Conservation (phyloP, 1,140 invertebrate genomes). For the Cotesia vestalis region DNA sequence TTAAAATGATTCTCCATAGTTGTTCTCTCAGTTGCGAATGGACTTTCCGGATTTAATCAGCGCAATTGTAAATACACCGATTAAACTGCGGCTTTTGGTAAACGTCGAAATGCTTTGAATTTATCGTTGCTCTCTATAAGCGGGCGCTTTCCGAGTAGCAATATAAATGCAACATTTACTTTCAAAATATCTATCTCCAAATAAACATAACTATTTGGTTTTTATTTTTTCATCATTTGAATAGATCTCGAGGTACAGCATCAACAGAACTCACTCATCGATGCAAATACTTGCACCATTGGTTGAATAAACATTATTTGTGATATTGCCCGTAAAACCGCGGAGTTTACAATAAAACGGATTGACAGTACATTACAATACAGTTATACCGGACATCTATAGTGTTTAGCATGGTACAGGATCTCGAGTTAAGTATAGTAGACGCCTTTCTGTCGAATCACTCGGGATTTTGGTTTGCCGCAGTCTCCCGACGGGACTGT, state of each 20-base stretch:
- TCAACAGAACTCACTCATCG: slow-evolving; percentile 7
- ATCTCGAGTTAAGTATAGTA: not conserved
- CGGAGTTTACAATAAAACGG: not conserved
- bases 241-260: slow-evolving; percentile 3
- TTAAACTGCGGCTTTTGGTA: slow-evolving; percentile 35
- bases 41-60: slow-evolving; percentile 35
- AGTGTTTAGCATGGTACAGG: not conserved
- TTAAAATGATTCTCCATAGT: not conserved
- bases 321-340: slow-evolving; percentile 14
- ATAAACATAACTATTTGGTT: not conserved
- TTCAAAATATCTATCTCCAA: not conserved
- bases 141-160: not conserved
- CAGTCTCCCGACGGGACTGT: slow-evolving; percentile 15
- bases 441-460: slow-evolving; percentile 10
- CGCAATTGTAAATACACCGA: slow-evolving; percentile 32
- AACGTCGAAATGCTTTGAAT: slow-evolving; percentile 30
- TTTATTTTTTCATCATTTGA: not conserved
- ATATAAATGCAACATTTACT: slow-evolving; percentile 14
- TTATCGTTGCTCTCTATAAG: slow-evolving; percentile 29
- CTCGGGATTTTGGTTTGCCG: slow-evolving; percentile 11
- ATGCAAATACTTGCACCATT: slow-evolving; percentile 15
- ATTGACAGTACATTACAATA: not conserved
- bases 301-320: slow-evolving; percentile 24
- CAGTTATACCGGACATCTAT: too few relatives aligned
- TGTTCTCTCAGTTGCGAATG: slow-evolving; percentile 27